Evolutionary conservation across 2,797 vertebrate species (phyloP).

Genomic region (Spea hammondii): DNA sequence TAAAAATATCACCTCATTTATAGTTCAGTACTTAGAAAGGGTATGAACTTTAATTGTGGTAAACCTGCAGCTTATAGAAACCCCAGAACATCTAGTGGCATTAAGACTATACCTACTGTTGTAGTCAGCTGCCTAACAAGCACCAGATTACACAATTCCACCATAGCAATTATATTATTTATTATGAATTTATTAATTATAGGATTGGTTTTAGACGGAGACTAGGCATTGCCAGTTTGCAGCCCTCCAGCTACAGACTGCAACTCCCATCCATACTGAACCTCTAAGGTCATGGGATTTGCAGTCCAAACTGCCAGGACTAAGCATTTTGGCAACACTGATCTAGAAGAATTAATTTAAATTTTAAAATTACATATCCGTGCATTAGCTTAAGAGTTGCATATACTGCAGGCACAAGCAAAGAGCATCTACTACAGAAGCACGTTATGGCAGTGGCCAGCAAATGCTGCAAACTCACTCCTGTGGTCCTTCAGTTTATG

Average conservation of each 20-base stretch:
- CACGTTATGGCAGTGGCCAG: too few relatives aligned
- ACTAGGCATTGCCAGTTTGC: background rate
- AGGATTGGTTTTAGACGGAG: background rate
- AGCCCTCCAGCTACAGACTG: background rate
- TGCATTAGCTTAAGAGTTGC: background rate
- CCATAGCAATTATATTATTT: too few relatives aligned
- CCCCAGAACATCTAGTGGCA: background rate
- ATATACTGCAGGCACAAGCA: background rate
- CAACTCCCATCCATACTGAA: too few relatives aligned
- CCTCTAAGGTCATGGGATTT: too few relatives aligned
- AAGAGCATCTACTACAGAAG: too few relatives aligned
- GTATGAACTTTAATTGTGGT: too few relatives aligned
- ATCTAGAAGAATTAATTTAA: background rate
- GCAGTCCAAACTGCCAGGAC: too few relatives aligned
- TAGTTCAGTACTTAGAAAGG: too few relatives aligned
- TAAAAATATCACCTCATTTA: too few relatives aligned
- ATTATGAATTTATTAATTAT: too few relatives aligned
- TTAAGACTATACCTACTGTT: constrained; percentile 15
- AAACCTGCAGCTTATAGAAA: background rate
- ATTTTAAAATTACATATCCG: background rate
- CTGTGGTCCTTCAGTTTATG: too few relatives aligned
- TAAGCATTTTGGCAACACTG: background rate
- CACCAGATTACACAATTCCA: background rate
- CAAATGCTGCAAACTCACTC: too few relatives aligned
- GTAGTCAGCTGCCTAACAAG: background rate